Conservation (phyloP, 2,888 invertebrate species). For the Cylindroiulus punctatus region DNA sequence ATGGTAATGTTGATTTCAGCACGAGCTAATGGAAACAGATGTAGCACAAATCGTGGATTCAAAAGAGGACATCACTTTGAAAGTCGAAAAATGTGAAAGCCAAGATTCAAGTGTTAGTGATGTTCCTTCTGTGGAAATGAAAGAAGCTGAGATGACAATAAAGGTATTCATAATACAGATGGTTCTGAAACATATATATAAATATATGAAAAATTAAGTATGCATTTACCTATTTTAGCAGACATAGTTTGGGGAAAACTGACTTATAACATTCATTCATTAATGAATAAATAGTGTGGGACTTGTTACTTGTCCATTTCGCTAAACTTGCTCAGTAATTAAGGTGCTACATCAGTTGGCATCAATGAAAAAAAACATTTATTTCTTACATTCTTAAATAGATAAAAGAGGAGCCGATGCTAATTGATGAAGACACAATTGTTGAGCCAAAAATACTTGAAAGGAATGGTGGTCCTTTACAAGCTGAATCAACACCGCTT, state of each 20-base stretch:
- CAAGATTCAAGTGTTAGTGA: background rate
- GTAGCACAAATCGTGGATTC: background rate
- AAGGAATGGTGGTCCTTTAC: background rate
- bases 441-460: slow-evolving; percentile 17
- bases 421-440: slow-evolving; percentile 11
- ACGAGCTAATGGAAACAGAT: background rate
- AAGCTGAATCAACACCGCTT: background rate
- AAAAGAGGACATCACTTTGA: background rate
- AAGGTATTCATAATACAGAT: background rate
- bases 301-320: too few relatives aligned
- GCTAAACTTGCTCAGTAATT: too few relatives aligned
- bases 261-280: too few relatives aligned
- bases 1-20: background rate
- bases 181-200: too few relatives aligned
- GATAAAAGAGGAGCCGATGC: slow-evolving; percentile 8
- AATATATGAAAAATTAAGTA: too few relatives aligned
- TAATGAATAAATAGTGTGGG: too few relatives aligned
- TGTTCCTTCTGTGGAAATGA: background rate
- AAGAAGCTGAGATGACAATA: background rate
- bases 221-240: too few relatives aligned
- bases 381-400: background rate
- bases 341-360: too few relatives aligned
- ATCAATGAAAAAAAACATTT: background rate
- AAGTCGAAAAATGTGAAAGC: background rate
- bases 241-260: too few relatives aligned